phyloP scores from a whole-genome alignment of 2,113 vertebrate genomes.

The Onychostruthus taczanowskii region DNA sequence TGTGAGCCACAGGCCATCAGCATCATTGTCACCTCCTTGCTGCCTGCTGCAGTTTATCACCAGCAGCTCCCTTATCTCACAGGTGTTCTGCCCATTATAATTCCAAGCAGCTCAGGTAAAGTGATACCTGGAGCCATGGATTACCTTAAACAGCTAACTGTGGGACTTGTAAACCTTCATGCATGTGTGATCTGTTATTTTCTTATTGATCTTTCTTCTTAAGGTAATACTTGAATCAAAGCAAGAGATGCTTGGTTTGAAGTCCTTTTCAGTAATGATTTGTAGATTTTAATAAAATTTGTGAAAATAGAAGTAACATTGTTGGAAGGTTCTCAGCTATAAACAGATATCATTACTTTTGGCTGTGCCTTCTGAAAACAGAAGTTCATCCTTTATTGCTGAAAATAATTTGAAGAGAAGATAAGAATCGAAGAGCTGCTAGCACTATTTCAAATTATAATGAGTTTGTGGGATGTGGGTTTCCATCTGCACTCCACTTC shows the following conservation, averaged over 20 bases:
- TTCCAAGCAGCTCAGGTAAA: slow-evolving; percentile 33
- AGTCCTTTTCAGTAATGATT: background rate
- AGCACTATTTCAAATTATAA: background rate
- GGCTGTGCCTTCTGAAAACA: slow-evolving; percentile 31
- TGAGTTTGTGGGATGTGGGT: background rate
- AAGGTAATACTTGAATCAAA: background rate
- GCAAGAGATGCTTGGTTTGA: background rate
- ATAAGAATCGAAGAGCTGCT: background rate
- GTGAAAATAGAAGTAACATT: background rate
- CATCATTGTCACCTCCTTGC: background rate
- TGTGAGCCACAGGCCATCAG: background rate
- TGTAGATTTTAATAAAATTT: background rate
- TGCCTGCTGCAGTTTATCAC: background rate
- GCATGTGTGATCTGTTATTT: background rate
- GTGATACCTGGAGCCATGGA: slow-evolving; percentile 1
- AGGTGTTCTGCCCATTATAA: background rate
- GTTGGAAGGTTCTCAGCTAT: slow-evolving; percentile 32
- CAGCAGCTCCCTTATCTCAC: background rate
- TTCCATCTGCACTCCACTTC: slow-evolving; percentile 46
- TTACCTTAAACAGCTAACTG: background rate
- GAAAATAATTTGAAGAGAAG: slow-evolving; percentile 46
- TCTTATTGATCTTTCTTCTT: background rate
- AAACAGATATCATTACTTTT: slow-evolving; percentile 1
- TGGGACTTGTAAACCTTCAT: background rate
- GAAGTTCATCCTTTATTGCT: background rate